phyloP scores from a whole-genome alignment of 2,888 invertebrate species.

The Diadromus collaris region DNA sequence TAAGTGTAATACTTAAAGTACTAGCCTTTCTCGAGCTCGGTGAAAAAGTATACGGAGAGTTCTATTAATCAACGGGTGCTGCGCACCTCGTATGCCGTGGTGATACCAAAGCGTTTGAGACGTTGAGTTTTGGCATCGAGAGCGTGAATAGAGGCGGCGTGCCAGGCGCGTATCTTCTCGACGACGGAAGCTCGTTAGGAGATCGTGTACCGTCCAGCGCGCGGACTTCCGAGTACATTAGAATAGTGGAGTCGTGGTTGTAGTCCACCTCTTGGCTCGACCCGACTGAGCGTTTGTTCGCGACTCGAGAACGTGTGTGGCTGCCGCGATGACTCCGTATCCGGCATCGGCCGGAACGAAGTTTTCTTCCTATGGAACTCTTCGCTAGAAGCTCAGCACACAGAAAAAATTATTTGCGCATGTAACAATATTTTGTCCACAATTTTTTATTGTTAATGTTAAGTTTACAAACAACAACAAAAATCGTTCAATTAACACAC shows the following conservation, averaged over 20 bases:
- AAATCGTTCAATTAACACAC: too few relatives aligned
- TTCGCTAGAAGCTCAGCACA: not conserved
- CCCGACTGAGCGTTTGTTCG: not conserved
- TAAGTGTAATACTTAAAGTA: not conserved
- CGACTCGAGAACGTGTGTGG: too few relatives aligned
- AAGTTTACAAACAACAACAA: too few relatives aligned
- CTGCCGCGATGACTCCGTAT: constrained; percentile 38
- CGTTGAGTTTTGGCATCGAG: constrained; percentile 51
- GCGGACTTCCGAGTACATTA: constrained; percentile 71
- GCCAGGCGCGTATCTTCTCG: constrained; percentile 31
- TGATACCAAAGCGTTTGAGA: constrained; percentile 15
- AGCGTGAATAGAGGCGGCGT: constrained; percentile 24
- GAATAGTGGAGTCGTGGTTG: constrained; percentile 65
- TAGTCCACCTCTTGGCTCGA: not conserved
- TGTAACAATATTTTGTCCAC: not conserved
- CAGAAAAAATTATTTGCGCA: too few relatives aligned
- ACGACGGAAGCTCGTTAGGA: constrained; percentile 65
- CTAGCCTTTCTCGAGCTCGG: constrained; percentile 16
- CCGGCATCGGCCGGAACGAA: constrained; percentile 1
- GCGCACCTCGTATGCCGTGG: not conserved
- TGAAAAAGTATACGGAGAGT: constrained; percentile 26
- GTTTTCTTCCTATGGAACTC: not conserved
- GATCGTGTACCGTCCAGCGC: constrained; percentile 50
- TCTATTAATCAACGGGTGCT: constrained; percentile 53
- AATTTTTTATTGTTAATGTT: not conserved